phyloP scores from a whole-genome alignment of 2,797 vertebrate genomes.

The Acanthurus tractus region DNA sequence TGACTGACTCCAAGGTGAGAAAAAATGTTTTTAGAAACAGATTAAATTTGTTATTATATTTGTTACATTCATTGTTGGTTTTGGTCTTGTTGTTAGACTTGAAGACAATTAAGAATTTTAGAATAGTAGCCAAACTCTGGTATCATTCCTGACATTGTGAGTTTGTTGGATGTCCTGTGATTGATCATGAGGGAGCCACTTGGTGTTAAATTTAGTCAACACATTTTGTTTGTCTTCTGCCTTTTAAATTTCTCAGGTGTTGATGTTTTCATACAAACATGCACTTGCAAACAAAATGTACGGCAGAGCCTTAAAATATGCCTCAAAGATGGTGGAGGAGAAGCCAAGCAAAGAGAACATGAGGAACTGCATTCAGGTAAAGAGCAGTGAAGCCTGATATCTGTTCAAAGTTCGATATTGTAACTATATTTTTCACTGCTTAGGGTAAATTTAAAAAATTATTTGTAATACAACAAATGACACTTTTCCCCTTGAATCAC shows the following conservation, averaged over 20 bases:
- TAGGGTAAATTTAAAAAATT: no score
- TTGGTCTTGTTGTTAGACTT: no score
- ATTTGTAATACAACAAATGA: no score
- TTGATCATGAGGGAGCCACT: background rate
- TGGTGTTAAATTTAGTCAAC: background rate
- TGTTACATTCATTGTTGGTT: no score
- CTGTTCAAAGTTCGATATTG: background rate
- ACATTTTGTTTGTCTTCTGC: background rate
- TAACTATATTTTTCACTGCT: background rate
- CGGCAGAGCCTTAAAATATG: slow-evolving; percentile 94
- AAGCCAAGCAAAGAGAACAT: slow-evolving; percentile 97
- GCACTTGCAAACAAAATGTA: slow-evolving; percentile 96
- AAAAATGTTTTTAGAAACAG: background rate
- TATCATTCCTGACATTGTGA: background rate
- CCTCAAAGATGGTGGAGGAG: slow-evolving; percentile 96
- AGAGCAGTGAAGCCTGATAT: background rate
- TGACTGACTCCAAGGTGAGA: slow-evolving; percentile 94
- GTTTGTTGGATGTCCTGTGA: background rate
- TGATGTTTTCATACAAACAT: slow-evolving; percentile 97
- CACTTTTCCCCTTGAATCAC: background rate
- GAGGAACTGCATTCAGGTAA: slow-evolving; percentile 97
- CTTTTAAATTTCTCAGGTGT: slow-evolving; percentile 84
- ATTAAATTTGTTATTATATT: background rate
- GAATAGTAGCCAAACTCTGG: no score
- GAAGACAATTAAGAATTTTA: no score